Conservation (phyloP, 2,113 vertebrate genomes). For the Eidolon helvum region DNA sequence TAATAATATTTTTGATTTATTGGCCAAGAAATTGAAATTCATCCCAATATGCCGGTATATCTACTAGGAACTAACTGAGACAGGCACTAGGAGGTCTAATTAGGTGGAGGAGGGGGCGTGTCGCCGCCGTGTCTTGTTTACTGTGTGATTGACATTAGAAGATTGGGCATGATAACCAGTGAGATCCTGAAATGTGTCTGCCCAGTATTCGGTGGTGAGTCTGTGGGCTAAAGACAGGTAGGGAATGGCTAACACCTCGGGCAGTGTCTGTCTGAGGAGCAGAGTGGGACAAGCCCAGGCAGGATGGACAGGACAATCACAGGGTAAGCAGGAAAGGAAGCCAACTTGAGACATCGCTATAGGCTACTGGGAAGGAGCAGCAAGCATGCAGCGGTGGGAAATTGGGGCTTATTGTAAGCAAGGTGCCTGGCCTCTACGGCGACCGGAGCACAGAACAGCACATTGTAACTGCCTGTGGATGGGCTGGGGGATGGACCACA, state of each 20-base stretch:
- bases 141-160: neutral
- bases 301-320: neutral
- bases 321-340: neutral
- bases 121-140: neutral
- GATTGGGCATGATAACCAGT: neutral
- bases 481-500: conserved; percentile 64
- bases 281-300: neutral
- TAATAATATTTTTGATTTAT: neutral
- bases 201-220: neutral
- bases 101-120: neutral
- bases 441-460: neutral
- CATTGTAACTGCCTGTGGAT: neutral
- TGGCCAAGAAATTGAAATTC: neutral
- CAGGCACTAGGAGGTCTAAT: neutral
- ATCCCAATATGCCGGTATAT: neutral
- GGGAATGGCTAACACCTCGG: neutral
- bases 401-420: conserved; percentile 11
- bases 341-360: neutral
- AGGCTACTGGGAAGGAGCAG: conserved; percentile 52
- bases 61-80: neutral
- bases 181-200: neutral
- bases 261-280: neutral
- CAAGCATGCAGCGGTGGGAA: neutral
- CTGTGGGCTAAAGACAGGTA: neutral
- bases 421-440: neutral